Conservation (phyloP, 2,113 vertebrate species). For the Hydrochoerus hydrochaeris region DNA sequence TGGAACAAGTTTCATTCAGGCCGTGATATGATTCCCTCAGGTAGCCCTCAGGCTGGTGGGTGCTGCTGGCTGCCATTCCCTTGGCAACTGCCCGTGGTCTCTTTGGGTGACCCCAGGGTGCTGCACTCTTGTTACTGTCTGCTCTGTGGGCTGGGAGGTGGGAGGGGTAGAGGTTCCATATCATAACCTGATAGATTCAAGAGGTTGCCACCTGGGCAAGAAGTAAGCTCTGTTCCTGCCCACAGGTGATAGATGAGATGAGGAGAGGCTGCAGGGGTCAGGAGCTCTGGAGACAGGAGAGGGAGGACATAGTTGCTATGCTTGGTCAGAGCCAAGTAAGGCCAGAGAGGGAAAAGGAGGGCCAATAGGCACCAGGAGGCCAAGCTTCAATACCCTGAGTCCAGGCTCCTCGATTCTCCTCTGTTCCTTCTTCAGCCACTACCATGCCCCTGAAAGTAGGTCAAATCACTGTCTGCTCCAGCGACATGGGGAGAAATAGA, state of each 20-base stretch:
- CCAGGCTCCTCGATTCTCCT: constrained; percentile 8
- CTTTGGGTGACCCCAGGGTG: not conserved
- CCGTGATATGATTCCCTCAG: not conserved
- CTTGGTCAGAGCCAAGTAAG: not conserved
- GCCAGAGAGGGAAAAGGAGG: not conserved
- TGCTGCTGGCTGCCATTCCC: not conserved
- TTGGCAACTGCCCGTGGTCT: not conserved
- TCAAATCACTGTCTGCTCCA: constrained; percentile 70
- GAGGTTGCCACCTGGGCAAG: not conserved
- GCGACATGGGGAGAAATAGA: constrained; percentile 49
- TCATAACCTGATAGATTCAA: not conserved
- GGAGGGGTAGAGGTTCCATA: no score
- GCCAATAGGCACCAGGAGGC: not conserved
- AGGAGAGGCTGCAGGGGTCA: not conserved
- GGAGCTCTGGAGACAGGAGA: not conserved
- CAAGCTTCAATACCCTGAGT: not conserved
- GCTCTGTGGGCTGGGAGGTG: not conserved
- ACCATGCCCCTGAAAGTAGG: constrained; percentile 69
- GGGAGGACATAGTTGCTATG: not conserved
- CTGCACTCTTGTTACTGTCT: rapidly evolving
- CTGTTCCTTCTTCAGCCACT: constrained; percentile 37
- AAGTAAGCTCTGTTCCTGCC: not conserved
- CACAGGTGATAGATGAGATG: not conserved
- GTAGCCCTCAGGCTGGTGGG: not conserved
- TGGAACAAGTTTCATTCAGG: not conserved